Evolutionary conservation across 2,797 vertebrate species (phyloP), one percentile per base, ranked within the genome.

Genomic region (Pogoniulus pusillus): DNA sequence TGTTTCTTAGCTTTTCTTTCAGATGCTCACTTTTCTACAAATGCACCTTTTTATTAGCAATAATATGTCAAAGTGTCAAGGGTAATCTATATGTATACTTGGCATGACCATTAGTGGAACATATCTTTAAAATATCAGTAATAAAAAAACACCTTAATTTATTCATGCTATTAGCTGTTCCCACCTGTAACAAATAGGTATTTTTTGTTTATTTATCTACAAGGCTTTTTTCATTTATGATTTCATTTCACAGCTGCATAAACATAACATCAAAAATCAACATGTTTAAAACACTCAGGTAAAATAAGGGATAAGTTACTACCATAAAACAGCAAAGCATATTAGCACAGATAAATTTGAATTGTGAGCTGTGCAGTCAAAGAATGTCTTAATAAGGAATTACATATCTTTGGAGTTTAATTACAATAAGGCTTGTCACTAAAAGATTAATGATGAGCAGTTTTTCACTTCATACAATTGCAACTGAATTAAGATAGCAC

Each of bases 391-490:
- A 89, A 75, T 87, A 89, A 94, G 82, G 80, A 96, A 92, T 91
- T 87, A 82, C 57, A 77, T 93, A 66, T 95, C 91, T 95, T 93
- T 80, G 35, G 90, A 92, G 75, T 89, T 96, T 97, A 96, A 97
- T 96, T 97, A 89, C 86, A 88, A 84, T 90, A 93, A 57, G 32
- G 17, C 55, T 20, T 90, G 91, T 87, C 96, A 82, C 47, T 47
- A 16, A 30, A 87, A 96, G 95, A 97, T 93, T 93, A 93, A 97
- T 71, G 85, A 93, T 27, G 23, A 93, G 64, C 47, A 89, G 59
- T 89, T 94, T 95, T 96, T 93, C 74, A 94, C 65, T 93, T 95
- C 73, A 84, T 93, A 96, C 26, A 55, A 90, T 90, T 85, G 47
- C 78, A 89, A 68, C 75, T 84, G 84, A 93, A 78, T 94, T 95